Base-by-base conservation (phyloP, 2,113 vertebrate genomes). In the Colossoma macropomum region DNA sequence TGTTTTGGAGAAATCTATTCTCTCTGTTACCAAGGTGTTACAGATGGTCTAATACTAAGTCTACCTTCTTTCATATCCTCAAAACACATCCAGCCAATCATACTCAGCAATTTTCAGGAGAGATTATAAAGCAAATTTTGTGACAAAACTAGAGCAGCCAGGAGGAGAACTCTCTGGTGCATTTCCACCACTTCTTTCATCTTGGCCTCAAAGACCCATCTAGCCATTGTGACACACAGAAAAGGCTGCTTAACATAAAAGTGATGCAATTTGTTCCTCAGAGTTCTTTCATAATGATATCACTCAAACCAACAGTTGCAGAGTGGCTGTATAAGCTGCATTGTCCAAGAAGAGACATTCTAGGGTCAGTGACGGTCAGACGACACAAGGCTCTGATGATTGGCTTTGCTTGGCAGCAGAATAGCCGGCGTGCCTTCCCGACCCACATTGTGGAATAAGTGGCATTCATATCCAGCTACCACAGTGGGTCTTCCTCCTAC, bases 401-500 rank as follows among this genome's bases (percentile, higher is more conserved):
- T 52, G 88, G 70, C 70, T 79, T 78, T 63, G 62, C 54, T 80
- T 88, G 85, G 88, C 87, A 25, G 88, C 85, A 78, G 88, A 94
- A 96, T 96, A 92, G 93, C 94, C 94, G 89, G 91, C 95, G 94
- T 97, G 91, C 93, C 94, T 91, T 74, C 87, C 79, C 94, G 88
- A 91, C 97, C 97, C 94, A 98, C 97, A 87, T 91, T 84, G 83
- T 90, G 91, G 89, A 94, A 95, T 94, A 92, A 93, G 92, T 93
- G 91, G 93, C 95, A 97, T 96, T 95, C 93, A 94, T 25, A 89
- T 87, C 88, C 93, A 79, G 92, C 91, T 91, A 92, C 87, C 89
- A 89, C 90, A 87, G 90, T 84, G 87, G 87, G 90, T 88, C 91
- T 88, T 92, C 93, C 94, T 94, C 96, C 95, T 92, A 95, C 96